These are phyloP conservation scores for Erannis defoliaria DNA, from an alignment of 2,888 invertebrate species.

Conservation along the genomic window DNA sequence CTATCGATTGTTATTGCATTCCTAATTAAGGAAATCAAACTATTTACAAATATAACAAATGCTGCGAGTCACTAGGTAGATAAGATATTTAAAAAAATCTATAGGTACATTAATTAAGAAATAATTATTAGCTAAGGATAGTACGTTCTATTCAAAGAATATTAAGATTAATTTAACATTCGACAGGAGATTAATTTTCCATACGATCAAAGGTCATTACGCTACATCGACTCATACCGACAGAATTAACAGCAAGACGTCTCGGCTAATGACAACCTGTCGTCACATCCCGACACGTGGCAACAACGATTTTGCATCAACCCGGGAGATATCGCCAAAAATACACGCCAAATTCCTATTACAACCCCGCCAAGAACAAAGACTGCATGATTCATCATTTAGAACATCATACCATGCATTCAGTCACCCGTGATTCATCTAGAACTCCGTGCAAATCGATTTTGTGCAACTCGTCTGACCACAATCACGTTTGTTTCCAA, in stretches of 20 bases:
- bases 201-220: background rate
- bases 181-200: background rate
- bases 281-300: constrained; percentile 51
- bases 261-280: constrained; percentile 36
- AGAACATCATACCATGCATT: constrained; percentile 42
- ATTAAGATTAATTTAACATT: background rate
- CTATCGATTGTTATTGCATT: constrained; percentile 7
- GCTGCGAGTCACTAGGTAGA: background rate
- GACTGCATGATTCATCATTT: constrained; percentile 57
- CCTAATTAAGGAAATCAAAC: constrained; percentile 6
- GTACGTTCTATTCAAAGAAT: background rate
- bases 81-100: background rate
- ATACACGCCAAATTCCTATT: constrained; percentile 53
- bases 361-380: constrained; percentile 45
- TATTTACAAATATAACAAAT: background rate
- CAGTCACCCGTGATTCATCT: constrained; percentile 50
- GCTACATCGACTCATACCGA: constrained; percentile 6
- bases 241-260: constrained; percentile 33
- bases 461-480: constrained; percentile 30
- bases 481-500: constrained; percentile 2
- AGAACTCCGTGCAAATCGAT: constrained; percentile 30
- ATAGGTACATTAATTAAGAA: background rate
- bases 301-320: constrained; percentile 59
- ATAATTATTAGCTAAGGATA: background rate
- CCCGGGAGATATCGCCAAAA: constrained; percentile 77